Conservation (phyloP, 1,140 invertebrate genomes). For the Drosophila malerkotliana region DNA sequence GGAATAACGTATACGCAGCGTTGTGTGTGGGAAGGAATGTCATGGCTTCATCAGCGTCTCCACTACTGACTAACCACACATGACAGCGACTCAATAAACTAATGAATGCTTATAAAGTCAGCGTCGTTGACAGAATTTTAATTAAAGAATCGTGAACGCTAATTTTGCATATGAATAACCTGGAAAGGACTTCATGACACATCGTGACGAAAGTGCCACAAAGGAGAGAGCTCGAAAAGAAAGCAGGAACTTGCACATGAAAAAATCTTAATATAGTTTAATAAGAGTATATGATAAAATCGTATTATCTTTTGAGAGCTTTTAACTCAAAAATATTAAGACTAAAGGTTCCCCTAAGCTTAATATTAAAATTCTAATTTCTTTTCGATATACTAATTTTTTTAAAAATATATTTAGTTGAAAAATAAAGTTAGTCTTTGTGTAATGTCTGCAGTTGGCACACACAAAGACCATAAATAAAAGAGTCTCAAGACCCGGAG, state of each 20-base stretch:
- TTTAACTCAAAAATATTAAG: too few relatives aligned
- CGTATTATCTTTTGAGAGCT: too few relatives aligned
- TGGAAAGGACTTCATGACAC: constrained; percentile 29
- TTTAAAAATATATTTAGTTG: neutral
- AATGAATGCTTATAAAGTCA: constrained; percentile 71
- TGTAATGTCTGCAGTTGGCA: constrained; percentile 40
- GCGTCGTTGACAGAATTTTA: constrained; percentile 69
- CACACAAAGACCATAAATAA: constrained; percentile 70
- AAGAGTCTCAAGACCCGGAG: constrained; percentile 36
- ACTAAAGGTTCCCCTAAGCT: neutral
- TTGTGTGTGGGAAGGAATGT: neutral
- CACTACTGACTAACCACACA: constrained; percentile 4
- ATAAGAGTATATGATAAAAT: too few relatives aligned
- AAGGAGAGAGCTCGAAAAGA: constrained; percentile 12
- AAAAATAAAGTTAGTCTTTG: neutral
- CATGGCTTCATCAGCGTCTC: constrained; percentile 46
- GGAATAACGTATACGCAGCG: neutral
- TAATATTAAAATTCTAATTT: neutral
- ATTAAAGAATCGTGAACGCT: constrained; percentile 76
- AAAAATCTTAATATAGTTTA: neutral
- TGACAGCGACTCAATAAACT: constrained; percentile 66
- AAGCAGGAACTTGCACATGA: neutral
- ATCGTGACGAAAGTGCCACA: constrained; percentile 20
- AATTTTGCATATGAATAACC: constrained; percentile 80
- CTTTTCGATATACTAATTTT: neutral